Conservation (phyloP, 2,888 invertebrate species). For the Cephus runcator region DNA sequence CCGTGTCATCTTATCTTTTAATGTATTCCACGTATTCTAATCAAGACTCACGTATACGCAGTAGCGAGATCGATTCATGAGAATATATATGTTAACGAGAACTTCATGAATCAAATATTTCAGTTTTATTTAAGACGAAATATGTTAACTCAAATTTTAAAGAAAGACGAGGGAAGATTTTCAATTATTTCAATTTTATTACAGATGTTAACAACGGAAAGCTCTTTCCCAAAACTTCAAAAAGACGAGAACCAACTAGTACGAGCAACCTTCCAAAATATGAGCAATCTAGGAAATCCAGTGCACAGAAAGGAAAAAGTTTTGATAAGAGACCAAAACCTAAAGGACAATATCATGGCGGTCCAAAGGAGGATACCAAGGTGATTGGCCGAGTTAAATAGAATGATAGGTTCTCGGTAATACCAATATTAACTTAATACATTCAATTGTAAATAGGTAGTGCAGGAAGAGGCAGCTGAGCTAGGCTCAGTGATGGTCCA, state of each 20-base stretch:
- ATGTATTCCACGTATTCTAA: constrained; percentile 13
- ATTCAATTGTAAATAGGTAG: constrained; percentile 57
- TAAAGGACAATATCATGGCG: constrained; percentile 71
- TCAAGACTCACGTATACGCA: constrained; percentile 1
- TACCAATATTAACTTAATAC: neutral
- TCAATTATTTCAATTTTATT: constrained; percentile 11
- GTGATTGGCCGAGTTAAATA: constrained; percentile 30
- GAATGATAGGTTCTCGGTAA: neutral
- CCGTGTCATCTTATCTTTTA: neutral
- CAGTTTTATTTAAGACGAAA: neutral
- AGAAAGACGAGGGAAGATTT: neutral
- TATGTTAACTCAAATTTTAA: neutral
- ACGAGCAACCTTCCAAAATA: constrained; percentile 70
- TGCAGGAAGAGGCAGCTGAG: constrained; percentile 74
- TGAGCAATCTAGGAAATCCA: constrained; percentile 78
- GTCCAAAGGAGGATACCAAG: constrained; percentile 80
- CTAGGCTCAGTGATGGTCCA: constrained; percentile 84
- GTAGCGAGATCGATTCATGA: neutral
- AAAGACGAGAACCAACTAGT: constrained; percentile 72
- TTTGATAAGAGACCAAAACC: constrained; percentile 79
- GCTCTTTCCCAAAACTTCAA: constrained; percentile 66
- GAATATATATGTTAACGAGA: neutral
- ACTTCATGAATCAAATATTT: neutral
- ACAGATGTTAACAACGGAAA: constrained; percentile 55
- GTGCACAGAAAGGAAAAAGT: constrained; percentile 74